Percentiles rank a stretch among this genome's conserved stretches.
Evolutionary conservation across 2,888 invertebrate genomes (phyloP).

Genomic region (Tenthredo distinguenda): DNA sequence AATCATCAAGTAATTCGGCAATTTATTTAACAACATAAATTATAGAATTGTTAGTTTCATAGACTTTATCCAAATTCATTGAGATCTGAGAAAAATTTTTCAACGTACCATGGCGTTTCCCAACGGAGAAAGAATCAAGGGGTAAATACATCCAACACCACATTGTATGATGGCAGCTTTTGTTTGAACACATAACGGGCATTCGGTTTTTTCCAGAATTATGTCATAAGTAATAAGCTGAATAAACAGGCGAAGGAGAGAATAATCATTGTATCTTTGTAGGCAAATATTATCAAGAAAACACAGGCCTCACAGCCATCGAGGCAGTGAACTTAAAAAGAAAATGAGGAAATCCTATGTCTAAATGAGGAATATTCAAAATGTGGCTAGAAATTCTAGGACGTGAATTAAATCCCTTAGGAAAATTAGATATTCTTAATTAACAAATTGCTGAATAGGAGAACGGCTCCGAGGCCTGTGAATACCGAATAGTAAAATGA

Average conservation of each 20-base stretch:
- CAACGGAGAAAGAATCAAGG: slow-evolving; percentile 82
- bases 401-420: no score
- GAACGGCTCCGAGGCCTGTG: no score
- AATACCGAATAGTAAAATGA: neutral
- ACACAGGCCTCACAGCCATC: neutral
- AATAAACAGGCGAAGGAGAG: slow-evolving; percentile 60
- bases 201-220: slow-evolving; percentile 80
- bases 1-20: no score
- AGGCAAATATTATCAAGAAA: neutral
- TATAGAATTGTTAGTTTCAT: no score
- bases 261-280: no score
- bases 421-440: slow-evolving; percentile 4
- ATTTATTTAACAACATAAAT: no score
- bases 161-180: slow-evolving; percentile 81
- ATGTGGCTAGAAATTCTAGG: neutral
- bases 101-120: slow-evolving; percentile 81
- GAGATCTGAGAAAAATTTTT: neutral
- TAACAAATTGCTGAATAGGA: no score
- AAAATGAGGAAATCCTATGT: neutral
- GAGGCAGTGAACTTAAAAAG: neutral
- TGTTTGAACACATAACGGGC: slow-evolving; percentile 85
- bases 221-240: slow-evolving; percentile 82
- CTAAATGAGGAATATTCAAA: neutral
- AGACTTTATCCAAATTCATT: neutral
- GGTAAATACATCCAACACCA: slow-evolving; percentile 81